Conservation (phyloP, 2,888 invertebrate genomes). For the Rhimphoctona megacephalus region DNA sequence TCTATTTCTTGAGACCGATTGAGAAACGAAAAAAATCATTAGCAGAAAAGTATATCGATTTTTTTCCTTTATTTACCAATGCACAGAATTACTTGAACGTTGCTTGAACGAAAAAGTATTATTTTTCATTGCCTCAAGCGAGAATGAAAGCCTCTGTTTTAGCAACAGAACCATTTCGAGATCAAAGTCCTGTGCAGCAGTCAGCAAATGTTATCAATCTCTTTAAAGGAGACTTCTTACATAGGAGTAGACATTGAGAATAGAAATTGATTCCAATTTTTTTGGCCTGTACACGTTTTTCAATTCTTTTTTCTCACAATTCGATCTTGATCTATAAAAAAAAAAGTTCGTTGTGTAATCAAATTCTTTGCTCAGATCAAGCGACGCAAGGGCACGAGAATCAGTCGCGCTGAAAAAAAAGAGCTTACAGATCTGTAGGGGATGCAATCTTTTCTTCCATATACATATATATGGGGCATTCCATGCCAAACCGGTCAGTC, state of each 20-base stretch:
- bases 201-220: neutral
- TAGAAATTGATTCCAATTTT: neutral
- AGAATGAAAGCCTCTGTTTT: conserved; percentile 5
- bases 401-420: neutral
- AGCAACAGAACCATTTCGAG: neutral
- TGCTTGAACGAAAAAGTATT: neutral
- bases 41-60: neutral
- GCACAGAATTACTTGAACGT: neutral
- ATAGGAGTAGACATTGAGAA: no score
- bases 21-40: neutral
- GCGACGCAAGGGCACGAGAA: neutral
- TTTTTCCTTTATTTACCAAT: neutral
- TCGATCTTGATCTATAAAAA: neutral
- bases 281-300: neutral
- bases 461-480: no score
- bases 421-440: neutral
- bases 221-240: neutral
- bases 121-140: neutral
- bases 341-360: neutral
- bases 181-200: neutral
- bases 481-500: no score
- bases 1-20: neutral
- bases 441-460: neutral
- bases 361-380: neutral
- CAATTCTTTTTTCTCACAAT: neutral